Conservation (phyloP, 1,140 invertebrate genomes). For the Plectrocnemia conspersa region DNA sequence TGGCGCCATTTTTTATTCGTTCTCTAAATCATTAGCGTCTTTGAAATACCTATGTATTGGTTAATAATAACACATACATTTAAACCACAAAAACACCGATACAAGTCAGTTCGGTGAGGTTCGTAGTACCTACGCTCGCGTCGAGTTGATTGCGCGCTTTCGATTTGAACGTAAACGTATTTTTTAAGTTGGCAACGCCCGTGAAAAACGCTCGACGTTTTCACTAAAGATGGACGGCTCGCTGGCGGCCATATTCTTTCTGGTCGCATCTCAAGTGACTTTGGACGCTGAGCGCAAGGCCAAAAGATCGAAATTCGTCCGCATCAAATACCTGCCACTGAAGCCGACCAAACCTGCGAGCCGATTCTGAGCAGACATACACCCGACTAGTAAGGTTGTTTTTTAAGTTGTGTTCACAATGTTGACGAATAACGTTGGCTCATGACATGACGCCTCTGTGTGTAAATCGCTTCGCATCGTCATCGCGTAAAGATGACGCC, state of each 20-base stretch:
- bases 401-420: too few relatives aligned
- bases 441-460: too few relatives aligned
- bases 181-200: background rate
- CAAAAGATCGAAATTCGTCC: constrained; percentile 23
- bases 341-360: constrained; percentile 12
- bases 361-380: constrained; percentile 16
- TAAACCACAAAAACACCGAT: background rate
- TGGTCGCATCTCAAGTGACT: constrained; percentile 25
- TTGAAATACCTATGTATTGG: background rate
- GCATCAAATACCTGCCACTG: constrained; percentile 5
- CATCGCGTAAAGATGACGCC: too few relatives aligned
- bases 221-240: constrained; percentile 18
- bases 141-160: background rate
- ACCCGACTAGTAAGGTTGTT: too few relatives aligned
- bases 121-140: background rate
- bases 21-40: background rate
- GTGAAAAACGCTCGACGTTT: too few relatives aligned
- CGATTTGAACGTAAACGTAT: background rate
- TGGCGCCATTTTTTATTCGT: background rate
- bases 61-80: background rate
- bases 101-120: background rate
- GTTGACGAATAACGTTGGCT: too few relatives aligned
- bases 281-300: constrained; percentile 29
- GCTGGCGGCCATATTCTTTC: constrained; percentile 21
- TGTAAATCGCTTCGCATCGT: too few relatives aligned